Percentiles rank a stretch among this genome's conserved stretches.
These are phyloP conservation scores for Drosophila antonietae DNA, from an alignment of 2,888 invertebrate species.

Conservation along the genomic window DNA sequence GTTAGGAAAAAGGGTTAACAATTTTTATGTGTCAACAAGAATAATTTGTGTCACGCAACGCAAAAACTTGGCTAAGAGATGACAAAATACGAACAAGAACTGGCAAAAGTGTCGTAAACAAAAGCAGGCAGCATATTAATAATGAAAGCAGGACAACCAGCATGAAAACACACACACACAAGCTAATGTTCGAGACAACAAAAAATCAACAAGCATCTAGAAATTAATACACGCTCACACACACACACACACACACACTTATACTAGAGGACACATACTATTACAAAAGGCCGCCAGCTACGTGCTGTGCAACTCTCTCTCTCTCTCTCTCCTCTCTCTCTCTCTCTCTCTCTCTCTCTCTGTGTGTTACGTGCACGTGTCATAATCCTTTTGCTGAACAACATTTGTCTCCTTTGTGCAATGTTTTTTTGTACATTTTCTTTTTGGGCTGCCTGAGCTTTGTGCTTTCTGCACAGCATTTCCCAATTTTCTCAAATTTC, in stretches of 20 bases:
- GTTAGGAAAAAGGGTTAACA: slow-evolving; percentile 64
- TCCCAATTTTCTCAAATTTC: slow-evolving; percentile 21
- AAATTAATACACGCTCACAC: slow-evolving; percentile 61
- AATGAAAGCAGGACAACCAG: slow-evolving; percentile 60
- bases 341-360: slow-evolving; percentile 30
- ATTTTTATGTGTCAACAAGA: slow-evolving; percentile 78
- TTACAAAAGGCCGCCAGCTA: slow-evolving; percentile 20
- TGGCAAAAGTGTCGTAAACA: slow-evolving; percentile 57
- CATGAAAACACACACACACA: slow-evolving; percentile 22
- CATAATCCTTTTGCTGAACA: slow-evolving; percentile 60
- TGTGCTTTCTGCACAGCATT: slow-evolving; percentile 35
- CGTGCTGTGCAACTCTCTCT: slow-evolving; percentile 13
- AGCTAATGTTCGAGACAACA: slow-evolving; percentile 45
- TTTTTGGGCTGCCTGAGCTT: neutral
- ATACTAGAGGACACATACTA: neutral
- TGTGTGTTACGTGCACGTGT: slow-evolving; percentile 53
- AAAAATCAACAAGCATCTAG: slow-evolving; percentile 58
- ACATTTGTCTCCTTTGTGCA: slow-evolving; percentile 43
- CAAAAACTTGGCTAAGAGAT: slow-evolving; percentile 62
- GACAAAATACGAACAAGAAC: slow-evolving; percentile 47
- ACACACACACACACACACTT: slow-evolving; percentile 13
- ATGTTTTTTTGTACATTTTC: slow-evolving; percentile 21
- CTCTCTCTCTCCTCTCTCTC: slow-evolving; percentile 24
- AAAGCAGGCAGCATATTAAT: slow-evolving; percentile 65
- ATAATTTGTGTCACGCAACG: slow-evolving; percentile 70